Conservation (phyloP, 2,888 invertebrate species). For the Mongoloraphidia duomilia region DNA sequence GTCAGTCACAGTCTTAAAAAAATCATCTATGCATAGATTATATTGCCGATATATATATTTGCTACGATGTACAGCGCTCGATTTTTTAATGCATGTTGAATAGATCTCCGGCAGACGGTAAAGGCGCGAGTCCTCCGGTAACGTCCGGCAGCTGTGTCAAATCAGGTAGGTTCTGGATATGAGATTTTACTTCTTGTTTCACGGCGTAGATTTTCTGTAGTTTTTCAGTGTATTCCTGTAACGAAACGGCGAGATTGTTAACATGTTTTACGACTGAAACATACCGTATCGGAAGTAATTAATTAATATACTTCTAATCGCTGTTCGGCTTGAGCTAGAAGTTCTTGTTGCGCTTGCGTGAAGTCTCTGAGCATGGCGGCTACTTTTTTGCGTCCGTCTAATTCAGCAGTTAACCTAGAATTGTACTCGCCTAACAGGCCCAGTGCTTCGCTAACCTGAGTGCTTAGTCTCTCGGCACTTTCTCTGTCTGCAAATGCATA, state of each 20-base stretch:
- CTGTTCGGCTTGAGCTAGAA: constrained; percentile 73
- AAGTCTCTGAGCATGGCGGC: constrained; percentile 80
- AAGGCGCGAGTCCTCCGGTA: constrained; percentile 79
- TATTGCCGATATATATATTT: too few species aligned
- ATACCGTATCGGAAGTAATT: neutral
- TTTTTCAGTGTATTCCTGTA: constrained; percentile 84
- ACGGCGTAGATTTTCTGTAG: constrained; percentile 75
- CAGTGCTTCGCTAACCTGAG: constrained; percentile 79
- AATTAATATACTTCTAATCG: constrained; percentile 57
- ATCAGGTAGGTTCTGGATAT: constrained; percentile 87
- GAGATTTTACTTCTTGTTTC: constrained; percentile 78
- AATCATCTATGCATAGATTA: too few species aligned
- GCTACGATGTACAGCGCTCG: too few species aligned
- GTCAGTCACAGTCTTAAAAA: too few species aligned
- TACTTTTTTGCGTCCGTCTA: constrained; percentile 78
- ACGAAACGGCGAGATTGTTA: constrained; percentile 14
- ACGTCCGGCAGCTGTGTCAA: constrained; percentile 83
- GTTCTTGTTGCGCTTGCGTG: constrained; percentile 71
- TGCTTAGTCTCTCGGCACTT: constrained; percentile 60
- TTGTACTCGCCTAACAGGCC: constrained; percentile 81
- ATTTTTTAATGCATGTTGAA: constrained; percentile 49
- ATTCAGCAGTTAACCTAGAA: constrained; percentile 65
- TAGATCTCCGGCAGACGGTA: constrained; percentile 90
- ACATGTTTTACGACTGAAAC: neutral
- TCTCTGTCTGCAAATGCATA: constrained; percentile 47